Evolutionary conservation across 2,797 vertebrate genomes (phyloP).

Genomic region (Sebastes elongatus): DNA sequence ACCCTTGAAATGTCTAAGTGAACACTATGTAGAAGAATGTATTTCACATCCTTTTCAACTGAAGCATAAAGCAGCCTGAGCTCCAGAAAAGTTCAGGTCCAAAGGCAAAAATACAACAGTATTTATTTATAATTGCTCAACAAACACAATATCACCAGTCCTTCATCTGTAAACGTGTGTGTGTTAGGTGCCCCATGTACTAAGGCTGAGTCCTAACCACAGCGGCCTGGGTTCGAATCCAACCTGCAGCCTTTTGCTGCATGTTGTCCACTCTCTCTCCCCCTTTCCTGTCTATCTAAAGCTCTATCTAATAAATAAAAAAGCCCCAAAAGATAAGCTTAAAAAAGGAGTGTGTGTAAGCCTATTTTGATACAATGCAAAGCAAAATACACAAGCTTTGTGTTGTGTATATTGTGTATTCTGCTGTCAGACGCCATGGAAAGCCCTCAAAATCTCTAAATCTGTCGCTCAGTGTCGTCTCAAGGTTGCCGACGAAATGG

Average conservation of each 20-base stretch:
- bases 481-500: neutral
- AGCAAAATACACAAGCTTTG: neutral
- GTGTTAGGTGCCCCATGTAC: neutral
- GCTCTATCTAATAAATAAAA: neutral
- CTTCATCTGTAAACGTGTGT: neutral
- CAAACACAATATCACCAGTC: neutral
- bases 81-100: neutral
- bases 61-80: neutral
- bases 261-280: neutral
- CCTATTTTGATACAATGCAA: neutral
- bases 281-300: neutral
- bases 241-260: neutral
- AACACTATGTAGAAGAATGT: neutral
- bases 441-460: constrained; percentile 10
- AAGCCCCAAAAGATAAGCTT: neutral
- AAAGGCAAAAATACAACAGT: neutral
- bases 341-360: neutral
- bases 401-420: neutral
- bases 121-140: neutral
- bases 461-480: neutral
- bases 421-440: neutral
- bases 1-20: neutral
- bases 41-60: neutral
- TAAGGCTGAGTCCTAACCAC: neutral
- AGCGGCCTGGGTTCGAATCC: neutral